Evolutionary conservation across 2,797 vertebrate species (phyloP).

Genomic region (Sternarchorhynchus goeldii): DNA sequence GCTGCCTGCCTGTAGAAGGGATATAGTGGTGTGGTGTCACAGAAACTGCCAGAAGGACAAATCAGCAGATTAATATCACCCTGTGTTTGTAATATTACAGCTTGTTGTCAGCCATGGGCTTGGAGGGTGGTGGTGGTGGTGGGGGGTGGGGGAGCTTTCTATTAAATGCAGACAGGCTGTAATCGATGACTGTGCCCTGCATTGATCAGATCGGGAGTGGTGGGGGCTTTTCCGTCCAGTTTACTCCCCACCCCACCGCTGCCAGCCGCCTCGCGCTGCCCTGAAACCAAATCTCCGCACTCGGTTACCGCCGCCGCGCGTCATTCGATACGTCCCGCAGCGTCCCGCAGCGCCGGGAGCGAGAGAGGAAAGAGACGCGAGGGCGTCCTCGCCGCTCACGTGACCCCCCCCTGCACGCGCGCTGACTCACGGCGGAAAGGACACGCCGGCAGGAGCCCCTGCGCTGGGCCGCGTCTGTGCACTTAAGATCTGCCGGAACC

Average conservation of each 20-base stretch:
- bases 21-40: background rate
- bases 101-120: slow-evolving; percentile 39
- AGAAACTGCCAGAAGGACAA: slow-evolving; percentile 31
- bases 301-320: slow-evolving; percentile 50
- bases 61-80: slow-evolving; percentile 40
- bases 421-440: slow-evolving; percentile 3
- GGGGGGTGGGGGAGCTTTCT: slow-evolving; percentile 39
- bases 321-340: slow-evolving; percentile 51
- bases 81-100: slow-evolving; percentile 45
- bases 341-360: slow-evolving; percentile 42
- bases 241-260: slow-evolving; percentile 31
- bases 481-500: background rate
- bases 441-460: background rate
- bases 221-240: slow-evolving; percentile 51
- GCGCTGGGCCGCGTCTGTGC: slow-evolving; percentile 9
- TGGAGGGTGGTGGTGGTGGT: no score
- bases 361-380: slow-evolving; percentile 22
- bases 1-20: background rate
- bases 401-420: slow-evolving; percentile 5
- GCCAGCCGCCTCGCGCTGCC: slow-evolving; percentile 21
- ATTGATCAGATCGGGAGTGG: slow-evolving; percentile 55
- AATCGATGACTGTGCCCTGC: slow-evolving; percentile 63
- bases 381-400: slow-evolving; percentile 27
- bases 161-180: slow-evolving; percentile 58
- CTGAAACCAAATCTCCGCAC: slow-evolving; percentile 54